Evolutionary conservation across 2,888 invertebrate genomes (phyloP).

Genomic region (Tenthredo mesomela): DNA sequence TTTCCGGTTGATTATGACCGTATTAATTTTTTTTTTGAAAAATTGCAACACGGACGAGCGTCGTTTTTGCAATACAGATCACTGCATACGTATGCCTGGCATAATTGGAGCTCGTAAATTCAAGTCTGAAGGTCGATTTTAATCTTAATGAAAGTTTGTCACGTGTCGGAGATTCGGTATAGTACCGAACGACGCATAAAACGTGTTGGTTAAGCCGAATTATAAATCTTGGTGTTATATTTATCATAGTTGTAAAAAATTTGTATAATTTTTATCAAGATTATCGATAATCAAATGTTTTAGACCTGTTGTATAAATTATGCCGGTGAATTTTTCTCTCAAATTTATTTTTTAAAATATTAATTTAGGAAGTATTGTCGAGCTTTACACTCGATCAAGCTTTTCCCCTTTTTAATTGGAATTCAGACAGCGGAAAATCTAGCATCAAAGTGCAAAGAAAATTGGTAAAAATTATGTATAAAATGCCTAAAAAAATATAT

Average conservation of each 20-base stretch:
- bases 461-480: background rate
- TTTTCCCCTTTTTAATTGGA: background rate
- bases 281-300: background rate
- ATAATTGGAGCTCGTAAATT: constrained; percentile 49
- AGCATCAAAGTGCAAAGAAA: background rate
- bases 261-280: background rate
- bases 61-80: background rate
- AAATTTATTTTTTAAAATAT: background rate
- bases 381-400: background rate
- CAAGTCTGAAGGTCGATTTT: constrained; percentile 35
- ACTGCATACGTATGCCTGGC: constrained; percentile 8
- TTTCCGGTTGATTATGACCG: background rate
- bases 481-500: background rate
- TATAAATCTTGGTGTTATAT: background rate
- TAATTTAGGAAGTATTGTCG: background rate
- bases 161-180: constrained; percentile 19
- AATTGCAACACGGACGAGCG: background rate
- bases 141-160: constrained; percentile 48
- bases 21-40: background rate
- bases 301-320: background rate
- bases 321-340: background rate
- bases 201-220: background rate
- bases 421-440: background rate
- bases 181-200: background rate
- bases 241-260: background rate